These are phyloP conservation scores for Chaetodon auriga DNA, from an alignment of 2,113 vertebrate species.

Conservation along the genomic window DNA sequence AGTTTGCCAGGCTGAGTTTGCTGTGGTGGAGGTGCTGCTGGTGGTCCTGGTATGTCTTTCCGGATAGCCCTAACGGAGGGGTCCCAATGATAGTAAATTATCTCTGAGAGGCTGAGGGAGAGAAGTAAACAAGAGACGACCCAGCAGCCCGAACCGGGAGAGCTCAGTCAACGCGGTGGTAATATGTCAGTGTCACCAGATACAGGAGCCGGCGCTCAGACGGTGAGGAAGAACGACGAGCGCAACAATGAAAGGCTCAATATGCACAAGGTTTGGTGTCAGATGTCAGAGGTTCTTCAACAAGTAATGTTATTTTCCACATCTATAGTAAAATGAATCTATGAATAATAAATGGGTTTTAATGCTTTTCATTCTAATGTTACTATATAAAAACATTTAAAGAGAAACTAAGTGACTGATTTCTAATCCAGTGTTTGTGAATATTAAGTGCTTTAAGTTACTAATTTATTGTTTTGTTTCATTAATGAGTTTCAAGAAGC, in stretches of 20 bases:
- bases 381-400: background rate
- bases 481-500: background rate
- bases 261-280: background rate
- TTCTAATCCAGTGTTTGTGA: background rate
- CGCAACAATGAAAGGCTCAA: background rate
- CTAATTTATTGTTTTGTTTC: constrained; percentile 3
- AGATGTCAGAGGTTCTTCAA: background rate
- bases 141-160: constrained; percentile 3
- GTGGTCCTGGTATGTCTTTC: constrained; percentile 47
- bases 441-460: background rate
- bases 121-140: constrained; percentile 41
- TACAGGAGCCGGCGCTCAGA: constrained; percentile 17
- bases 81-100: constrained; percentile 38
- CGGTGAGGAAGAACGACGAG: background rate
- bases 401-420: background rate
- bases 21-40: constrained; percentile 16
- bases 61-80: constrained; percentile 12
- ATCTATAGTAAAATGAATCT: background rate
- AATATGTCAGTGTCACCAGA: constrained; percentile 56
- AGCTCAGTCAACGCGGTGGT: constrained; percentile 52
- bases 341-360: background rate
- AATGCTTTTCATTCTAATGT: background rate
- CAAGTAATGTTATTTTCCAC: background rate
- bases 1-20: constrained; percentile 45
- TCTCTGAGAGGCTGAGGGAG: constrained; percentile 24